Conservation (phyloP, 2,888 invertebrate genomes). For the Hecatera dysodea region DNA sequence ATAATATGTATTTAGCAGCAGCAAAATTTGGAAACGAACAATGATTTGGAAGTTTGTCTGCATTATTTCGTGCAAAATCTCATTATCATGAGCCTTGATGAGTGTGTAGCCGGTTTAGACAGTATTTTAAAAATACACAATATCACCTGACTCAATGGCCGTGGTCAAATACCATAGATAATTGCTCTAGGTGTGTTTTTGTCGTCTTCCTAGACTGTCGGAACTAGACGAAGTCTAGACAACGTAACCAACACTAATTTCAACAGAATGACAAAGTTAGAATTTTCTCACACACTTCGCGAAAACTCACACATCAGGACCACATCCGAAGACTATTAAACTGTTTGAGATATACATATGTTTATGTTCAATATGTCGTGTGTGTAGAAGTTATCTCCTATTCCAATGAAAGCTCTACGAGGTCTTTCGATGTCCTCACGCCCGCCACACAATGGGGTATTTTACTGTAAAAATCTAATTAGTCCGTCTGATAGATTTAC, state of each 20-base stretch:
- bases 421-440: not conserved
- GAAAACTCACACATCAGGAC: not conserved
- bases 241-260: not conserved
- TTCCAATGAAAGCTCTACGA: not conserved
- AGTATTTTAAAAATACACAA: slow-evolving; percentile 26
- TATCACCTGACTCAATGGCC: slow-evolving; percentile 18
- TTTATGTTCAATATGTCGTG: too few species aligned
- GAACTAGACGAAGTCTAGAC: not conserved
- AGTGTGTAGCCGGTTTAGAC: slow-evolving; percentile 11
- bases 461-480: too few species aligned
- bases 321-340: not conserved
- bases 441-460: too few species aligned
- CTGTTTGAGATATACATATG: not conserved
- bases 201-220: not conserved
- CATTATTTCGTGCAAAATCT: slow-evolving; percentile 1
- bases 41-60: slow-evolving; percentile 16
- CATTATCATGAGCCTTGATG: slow-evolving; percentile 38
- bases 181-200: not conserved
- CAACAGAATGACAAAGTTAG: not conserved
- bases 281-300: not conserved
- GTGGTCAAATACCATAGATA: slow-evolving; percentile 34
- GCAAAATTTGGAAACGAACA: not conserved
- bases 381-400: not conserved
- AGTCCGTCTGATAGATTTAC: too few species aligned
- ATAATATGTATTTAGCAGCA: not conserved